Evolutionary conservation across 2,113 vertebrate species (phyloP).

Genomic region (Isichthys henryi): DNA sequence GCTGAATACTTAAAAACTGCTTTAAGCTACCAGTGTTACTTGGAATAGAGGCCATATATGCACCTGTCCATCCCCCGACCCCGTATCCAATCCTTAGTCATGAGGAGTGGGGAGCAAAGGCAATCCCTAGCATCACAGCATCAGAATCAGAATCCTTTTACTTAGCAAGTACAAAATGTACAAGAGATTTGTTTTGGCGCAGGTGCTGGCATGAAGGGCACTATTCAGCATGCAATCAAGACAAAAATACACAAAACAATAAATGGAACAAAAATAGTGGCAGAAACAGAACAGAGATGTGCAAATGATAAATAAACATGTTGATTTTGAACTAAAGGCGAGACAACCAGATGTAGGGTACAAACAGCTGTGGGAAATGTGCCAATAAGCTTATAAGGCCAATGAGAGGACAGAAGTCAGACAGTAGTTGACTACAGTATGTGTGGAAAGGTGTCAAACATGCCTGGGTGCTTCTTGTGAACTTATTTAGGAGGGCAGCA

Average conservation of each 20-base stretch:
- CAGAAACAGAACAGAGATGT: not conserved
- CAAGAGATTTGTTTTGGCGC: not conserved
- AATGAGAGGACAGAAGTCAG: not conserved
- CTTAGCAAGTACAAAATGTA: not conserved
- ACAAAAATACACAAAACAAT: not conserved
- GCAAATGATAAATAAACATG: not conserved
- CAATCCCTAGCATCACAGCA: not conserved
- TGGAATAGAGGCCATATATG: not conserved
- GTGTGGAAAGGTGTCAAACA: not conserved
- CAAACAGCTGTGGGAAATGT: not conserved
- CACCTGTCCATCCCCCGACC: not conserved
- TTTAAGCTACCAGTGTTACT: not conserved
- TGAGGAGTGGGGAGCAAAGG: not conserved
- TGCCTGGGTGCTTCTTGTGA: not conserved
- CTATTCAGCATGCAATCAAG: not conserved
- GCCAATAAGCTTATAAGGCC: not conserved
- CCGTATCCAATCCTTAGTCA: not conserved
- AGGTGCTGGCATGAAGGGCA: not conserved
- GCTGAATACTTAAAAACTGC: not conserved
- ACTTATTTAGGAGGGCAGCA: not conserved
- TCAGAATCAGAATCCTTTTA: not conserved
- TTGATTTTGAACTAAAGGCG: not conserved
- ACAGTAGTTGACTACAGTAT: not conserved
- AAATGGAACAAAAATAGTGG: not conserved
- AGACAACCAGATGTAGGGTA: not conserved